A percentile compares a stretch with the other conserved stretches of the same genome.
Evolutionary conservation across 64 coral and sea anemone genomes (phyloP).

Genomic region (Exaiptasia diaphana): DNA sequence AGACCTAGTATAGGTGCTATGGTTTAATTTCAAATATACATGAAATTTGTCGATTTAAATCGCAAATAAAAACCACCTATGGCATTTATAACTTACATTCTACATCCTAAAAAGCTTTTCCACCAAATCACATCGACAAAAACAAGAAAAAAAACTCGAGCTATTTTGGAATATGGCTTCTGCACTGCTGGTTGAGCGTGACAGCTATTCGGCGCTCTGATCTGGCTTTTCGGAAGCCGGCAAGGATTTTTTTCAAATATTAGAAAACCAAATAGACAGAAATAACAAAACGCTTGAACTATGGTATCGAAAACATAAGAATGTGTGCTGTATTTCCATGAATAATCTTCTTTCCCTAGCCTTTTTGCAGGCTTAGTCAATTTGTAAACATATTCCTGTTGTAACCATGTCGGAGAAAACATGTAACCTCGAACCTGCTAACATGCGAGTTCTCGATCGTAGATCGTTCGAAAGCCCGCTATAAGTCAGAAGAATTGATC

Average conservation of each 20-base stretch:
- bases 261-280: neutral
- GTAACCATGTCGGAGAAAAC: conserved; percentile 44
- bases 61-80: too few relatives aligned
- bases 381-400: conserved; percentile 80
- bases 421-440: conserved; percentile 6
- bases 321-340: conserved; percentile 41
- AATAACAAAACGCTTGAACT: neutral
- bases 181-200: neutral
- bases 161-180: conserved; percentile 11
- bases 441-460: conserved; percentile 50
- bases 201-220: neutral
- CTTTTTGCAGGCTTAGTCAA: conserved; percentile 88
- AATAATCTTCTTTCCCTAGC: conserved; percentile 82
- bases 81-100: too few relatives aligned
- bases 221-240: conserved; percentile 1
- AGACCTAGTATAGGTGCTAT: too few relatives aligned
- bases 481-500: conserved; percentile 38
- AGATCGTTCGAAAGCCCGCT: conserved; percentile 55
- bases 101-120: neutral
- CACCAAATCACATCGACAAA: neutral
- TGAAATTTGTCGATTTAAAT: too few relatives aligned
- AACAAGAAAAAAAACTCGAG: neutral
- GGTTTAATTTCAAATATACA: too few relatives aligned
- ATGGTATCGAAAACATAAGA: conserved; percentile 10
- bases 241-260: neutral